Percentiles rank a stretch among this genome's conserved stretches.
Evolutionary conservation across 2,797 vertebrate species (phyloP).

Genomic region (Paramormyrops hopkinsi): DNA sequence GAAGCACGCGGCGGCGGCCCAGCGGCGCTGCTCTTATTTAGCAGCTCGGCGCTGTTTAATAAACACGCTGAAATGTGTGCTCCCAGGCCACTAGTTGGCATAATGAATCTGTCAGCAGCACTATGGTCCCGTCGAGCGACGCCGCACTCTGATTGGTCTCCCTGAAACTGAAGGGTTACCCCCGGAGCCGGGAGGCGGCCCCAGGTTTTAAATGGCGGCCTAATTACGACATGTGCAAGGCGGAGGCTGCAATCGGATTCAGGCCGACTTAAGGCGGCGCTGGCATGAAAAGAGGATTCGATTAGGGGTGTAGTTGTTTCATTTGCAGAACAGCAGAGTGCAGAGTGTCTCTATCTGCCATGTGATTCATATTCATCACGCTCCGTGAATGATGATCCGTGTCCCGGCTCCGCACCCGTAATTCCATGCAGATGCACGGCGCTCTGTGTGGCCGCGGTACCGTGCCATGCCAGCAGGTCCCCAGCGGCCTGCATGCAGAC

Average conservation of each 20-base stretch:
- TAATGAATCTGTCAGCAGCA: conserved; percentile 53
- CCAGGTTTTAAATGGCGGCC: conserved; percentile 57
- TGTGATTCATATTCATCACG: conserved; percentile 65
- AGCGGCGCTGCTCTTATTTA: conserved; percentile 54
- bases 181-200: conserved; percentile 13
- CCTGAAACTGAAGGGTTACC: conserved; percentile 28
- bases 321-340: conserved; percentile 65
- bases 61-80: conserved; percentile 60
- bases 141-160: conserved; percentile 44
- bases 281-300: conserved; percentile 70
- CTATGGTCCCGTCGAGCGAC: conserved; percentile 26
- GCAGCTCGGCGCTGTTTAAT: conserved; percentile 64
- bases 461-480: conserved; percentile 32
- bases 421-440: conserved; percentile 64
- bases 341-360: conserved; percentile 59
- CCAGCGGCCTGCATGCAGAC: conserved; percentile 6
- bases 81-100: conserved; percentile 65
- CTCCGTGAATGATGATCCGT: conserved; percentile 61
- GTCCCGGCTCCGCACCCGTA: conserved; percentile 57
- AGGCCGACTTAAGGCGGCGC: conserved; percentile 66
- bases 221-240: conserved; percentile 70
- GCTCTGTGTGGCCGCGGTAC: conserved; percentile 48
- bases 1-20: conserved; percentile 64
- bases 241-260: conserved; percentile 68
- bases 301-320: conserved; percentile 67